Evolutionary conservation across 2,888 invertebrate species (phyloP).

Genomic region (Apoderus coryli): DNA sequence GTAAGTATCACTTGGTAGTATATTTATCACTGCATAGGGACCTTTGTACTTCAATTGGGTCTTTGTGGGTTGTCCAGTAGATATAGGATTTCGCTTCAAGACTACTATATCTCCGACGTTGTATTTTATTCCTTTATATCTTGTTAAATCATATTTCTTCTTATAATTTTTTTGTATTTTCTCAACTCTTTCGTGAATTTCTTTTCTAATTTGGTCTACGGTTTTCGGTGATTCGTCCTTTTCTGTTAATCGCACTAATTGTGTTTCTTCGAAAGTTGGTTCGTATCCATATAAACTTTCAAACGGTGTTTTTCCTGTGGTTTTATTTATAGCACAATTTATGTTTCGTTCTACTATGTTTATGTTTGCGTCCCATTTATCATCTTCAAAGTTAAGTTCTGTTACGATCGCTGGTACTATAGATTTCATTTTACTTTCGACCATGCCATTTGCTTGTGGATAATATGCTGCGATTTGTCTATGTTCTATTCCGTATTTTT

Average conservation of each 20-base stretch:
- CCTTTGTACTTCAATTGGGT: slow-evolving; percentile 1
- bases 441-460: slow-evolving; percentile 17
- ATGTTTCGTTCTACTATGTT: slow-evolving; percentile 15
- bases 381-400: slow-evolving; percentile 5
- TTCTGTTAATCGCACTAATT: not conserved
- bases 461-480: slow-evolving; percentile 14
- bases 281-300: slow-evolving; percentile 14
- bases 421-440: too few relatives aligned
- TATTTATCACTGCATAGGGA: slow-evolving; percentile 5
- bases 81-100: not conserved
- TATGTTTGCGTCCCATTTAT: slow-evolving; percentile 11
- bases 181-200: not conserved
- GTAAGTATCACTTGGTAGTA: not conserved
- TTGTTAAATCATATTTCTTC: not conserved
- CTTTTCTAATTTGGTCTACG: not conserved
- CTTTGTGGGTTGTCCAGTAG: not conserved
- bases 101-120: slow-evolving; percentile 1
- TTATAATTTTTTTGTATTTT: slow-evolving; percentile 5
- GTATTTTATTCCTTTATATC: not conserved
- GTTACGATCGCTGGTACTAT: slow-evolving; percentile 11
- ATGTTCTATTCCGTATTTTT: slow-evolving; percentile 12
- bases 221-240: too few relatives aligned
- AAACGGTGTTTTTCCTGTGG: slow-evolving; percentile 16
- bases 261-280: not conserved
- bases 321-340: slow-evolving; percentile 14